Percentiles rank a stretch among this genome's conserved stretches.
phyloP scores from a whole-genome alignment of 2,797 vertebrate genomes.

The Sebastes kiyomatsui region DNA sequence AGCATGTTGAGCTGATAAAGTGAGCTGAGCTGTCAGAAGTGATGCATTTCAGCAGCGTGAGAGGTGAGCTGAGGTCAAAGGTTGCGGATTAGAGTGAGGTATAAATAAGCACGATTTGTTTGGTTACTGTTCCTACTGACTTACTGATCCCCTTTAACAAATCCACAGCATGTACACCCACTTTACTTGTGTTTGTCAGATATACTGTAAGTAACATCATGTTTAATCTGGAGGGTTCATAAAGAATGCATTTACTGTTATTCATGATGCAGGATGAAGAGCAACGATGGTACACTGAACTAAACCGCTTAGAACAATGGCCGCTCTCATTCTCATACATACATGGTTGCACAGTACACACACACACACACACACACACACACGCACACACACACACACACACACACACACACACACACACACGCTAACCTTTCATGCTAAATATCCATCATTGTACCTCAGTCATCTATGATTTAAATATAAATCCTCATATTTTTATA shows the following conservation, averaged over 20 bases:
- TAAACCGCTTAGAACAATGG: slow-evolving; percentile 25
- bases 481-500: background rate
- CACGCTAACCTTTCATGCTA: background rate
- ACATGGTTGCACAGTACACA: background rate
- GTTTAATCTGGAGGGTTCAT: background rate
- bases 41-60: slow-evolving; percentile 42
- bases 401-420: background rate
- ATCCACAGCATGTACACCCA: slow-evolving; percentile 52
- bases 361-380: background rate
- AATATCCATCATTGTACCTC: background rate
- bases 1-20: slow-evolving; percentile 36
- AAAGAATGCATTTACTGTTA: background rate
- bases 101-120: slow-evolving; percentile 75
- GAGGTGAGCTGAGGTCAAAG: slow-evolving; percentile 50
- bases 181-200: slow-evolving; percentile 20
- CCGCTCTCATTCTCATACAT: slow-evolving; percentile 32
- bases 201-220: background rate
- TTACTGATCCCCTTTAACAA: slow-evolving; percentile 72
- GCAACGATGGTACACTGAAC: background rate
- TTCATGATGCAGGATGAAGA: background rate
- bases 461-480: slow-evolving; percentile 5
- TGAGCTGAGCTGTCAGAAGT: slow-evolving; percentile 54
- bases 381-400: no score
- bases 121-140: slow-evolving; percentile 66
- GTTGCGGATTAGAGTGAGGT: slow-evolving; percentile 67